Evolutionary conservation across 1,140 invertebrate genomes (phyloP), one percentile per base, ranked within the genome.

Genomic region (Brachionus koreanus): DNA sequence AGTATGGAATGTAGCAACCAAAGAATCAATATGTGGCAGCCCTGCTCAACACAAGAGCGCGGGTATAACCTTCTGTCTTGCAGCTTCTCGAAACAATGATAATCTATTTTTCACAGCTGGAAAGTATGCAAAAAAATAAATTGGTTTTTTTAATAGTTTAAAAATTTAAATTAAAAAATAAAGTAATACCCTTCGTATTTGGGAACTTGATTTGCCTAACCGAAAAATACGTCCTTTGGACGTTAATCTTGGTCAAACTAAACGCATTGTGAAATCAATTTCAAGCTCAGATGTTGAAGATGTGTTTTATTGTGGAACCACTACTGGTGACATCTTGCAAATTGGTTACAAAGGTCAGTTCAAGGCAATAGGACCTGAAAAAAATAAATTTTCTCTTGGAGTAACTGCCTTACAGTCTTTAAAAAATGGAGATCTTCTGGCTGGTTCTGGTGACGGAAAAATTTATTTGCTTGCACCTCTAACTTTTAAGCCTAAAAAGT

Each of bases 391-490:
- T 84, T 84, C 84, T 61, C 74, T 87, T 85, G 93, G 93, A 6
- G 91, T 94, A 0, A 91, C 91, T 25, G 90, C 91, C 12, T 84
- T 95, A 23, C 85, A 91, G 16, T 85, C 94, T 39, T 86, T 94
- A 43, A 86, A 85, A 3, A 86, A 84, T 81, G 86, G 85, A 0
- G 83, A 85, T 33, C 57, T 96, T 10, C 87, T 96, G 0, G 91
- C 95, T 61, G 95, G 94, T 0, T 91, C 92, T 29, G 95, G 95
- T 0, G 92, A 94, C 88, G 94, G 95, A 5, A 92, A 91, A 0
- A 86, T 96, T 83, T 23, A 85, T 84, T 46, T 83, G 25, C 23
- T 65, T 29, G 52, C 65, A 52, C 7, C 69, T 63, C 19, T 83
- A n/a, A 84, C 83, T 65, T 82, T 82, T 23, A 63, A 82, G 12